phyloP scores from a whole-genome alignment of 2,888 invertebrate species.

The Caenorhabditis sp. region DNA sequence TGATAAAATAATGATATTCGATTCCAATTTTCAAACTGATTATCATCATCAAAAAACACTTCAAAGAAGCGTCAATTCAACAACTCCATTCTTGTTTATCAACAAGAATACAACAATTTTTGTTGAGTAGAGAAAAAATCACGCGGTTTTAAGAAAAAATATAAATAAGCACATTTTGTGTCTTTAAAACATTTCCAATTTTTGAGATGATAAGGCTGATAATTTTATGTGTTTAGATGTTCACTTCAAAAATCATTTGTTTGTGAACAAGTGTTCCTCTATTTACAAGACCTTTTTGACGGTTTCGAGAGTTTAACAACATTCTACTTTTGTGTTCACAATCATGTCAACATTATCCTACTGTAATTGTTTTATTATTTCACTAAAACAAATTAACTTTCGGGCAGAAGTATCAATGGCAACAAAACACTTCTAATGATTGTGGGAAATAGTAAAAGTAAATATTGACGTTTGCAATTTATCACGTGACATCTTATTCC shows the following conservation, averaged over 20 bases:
- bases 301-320: not conserved
- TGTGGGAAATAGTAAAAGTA: not conserved
- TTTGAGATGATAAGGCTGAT: not conserved
- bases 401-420: no score
- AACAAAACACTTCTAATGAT: no score
- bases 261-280: not conserved
- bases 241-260: not conserved
- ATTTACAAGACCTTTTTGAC: not conserved
- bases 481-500: not conserved
- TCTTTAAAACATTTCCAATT: not conserved
- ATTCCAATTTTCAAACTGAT: not conserved
- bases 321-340: no score
- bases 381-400: no score
- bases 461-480: not conserved
- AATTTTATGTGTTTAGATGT: no score
- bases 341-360: no score
- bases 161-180: not conserved
- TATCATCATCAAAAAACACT: not conserved
- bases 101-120: not conserved
- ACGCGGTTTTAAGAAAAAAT: not conserved
- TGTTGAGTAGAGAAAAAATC: not conserved
- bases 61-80: constrained; percentile 1
- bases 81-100: not conserved
- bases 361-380: no score
- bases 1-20: not conserved